Percentiles rank a stretch among this genome's conserved stretches.
phyloP scores from a whole-genome alignment of 2,888 invertebrate species.

The Dicyrtomina minuta region DNA sequence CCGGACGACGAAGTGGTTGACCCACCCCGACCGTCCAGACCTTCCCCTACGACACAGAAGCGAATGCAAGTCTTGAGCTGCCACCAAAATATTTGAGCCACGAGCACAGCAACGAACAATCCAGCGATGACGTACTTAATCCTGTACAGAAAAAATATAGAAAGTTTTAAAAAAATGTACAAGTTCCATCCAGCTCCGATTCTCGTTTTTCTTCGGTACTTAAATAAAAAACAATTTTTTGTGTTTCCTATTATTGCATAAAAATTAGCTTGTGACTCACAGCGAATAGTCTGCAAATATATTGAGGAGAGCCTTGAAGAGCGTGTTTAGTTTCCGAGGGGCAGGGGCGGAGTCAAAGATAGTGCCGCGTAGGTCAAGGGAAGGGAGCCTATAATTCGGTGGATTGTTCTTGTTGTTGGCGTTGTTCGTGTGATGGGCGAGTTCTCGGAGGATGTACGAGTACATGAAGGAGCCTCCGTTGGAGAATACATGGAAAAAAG shows the following conservation, averaged over 20 bases:
- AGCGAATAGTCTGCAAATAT: conserved; percentile 59
- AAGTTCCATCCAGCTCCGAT: no score
- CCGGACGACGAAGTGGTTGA: no score
- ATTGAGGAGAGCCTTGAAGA: conserved; percentile 65
- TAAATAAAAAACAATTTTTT: no score
- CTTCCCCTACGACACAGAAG: conserved; percentile 45
- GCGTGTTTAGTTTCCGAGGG: conserved; percentile 62
- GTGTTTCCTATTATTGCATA: no score
- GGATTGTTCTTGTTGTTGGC: background rate
- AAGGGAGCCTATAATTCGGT: background rate
- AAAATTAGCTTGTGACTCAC: no score
- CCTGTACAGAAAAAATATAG: conserved; percentile 36
- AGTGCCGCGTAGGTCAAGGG: conserved; percentile 61
- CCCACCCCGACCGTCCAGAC: background rate
- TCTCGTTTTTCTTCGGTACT: no score
- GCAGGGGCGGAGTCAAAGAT: conserved; percentile 74
- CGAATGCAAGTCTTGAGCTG: conserved; percentile 39
- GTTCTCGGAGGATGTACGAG: conserved; percentile 61
- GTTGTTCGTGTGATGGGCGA: conserved; percentile 15
- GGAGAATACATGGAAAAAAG: conserved; percentile 74
- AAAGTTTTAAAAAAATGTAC: no score
- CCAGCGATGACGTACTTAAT: conserved; percentile 40
- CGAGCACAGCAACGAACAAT: conserved; percentile 41
- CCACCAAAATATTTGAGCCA: conserved; percentile 46
- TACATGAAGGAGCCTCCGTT: conserved; percentile 75